Base-by-base conservation (phyloP, 2,113 vertebrate species). In the Tangachromis dhanisi region DNA sequence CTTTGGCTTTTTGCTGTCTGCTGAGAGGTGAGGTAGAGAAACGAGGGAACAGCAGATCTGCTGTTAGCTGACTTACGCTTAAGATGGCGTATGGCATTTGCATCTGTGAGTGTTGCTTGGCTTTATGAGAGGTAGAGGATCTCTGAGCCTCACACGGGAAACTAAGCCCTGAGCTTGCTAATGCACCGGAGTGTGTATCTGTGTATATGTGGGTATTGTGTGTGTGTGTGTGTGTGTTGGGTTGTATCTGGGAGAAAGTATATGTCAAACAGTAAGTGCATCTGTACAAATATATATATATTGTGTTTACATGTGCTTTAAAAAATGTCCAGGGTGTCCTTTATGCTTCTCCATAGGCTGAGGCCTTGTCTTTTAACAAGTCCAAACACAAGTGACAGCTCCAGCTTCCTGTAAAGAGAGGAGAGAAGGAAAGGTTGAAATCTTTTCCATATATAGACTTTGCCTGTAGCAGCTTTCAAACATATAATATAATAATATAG, bases 331-430 rank as follows among this genome's bases (percentile, higher is more conserved):
- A 42, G 38, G 86, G 10, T 35, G 66, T 49, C 85, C 85, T 49
- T 91, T 93, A 96, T 47, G 91, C 93, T 86, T 96, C 95, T 90
- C 88, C 94, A 51, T 90, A 98, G 89, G 97, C 97, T n/a, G 98
- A 99, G 66, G 98, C 98, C 93, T 98, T 98, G 94, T 99, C 98
- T 96, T 98, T 98, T 94, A 99, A 97, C 88, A 98, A 96, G 93
- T 98, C 97, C 95, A 98, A 96, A 96, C 98, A 99, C 94, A 99
- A 96, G 90, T 98, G 98, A 94, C 98, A 99, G 93, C 99, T 99
- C 99, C 99, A 99, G 95, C 98, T 99, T 90, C 98, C 98, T 99
- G 90, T 2, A 7, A 38, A 83, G 21, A 89, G 45, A 79, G 21
- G 21, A 86, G 9, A 54, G 8, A 80, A 8, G 88, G 49, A 80